Percentiles rank a stretch among this genome's conserved stretches.
phyloP scores from a whole-genome alignment of 1,140 invertebrate genomes.

The Myzus persicae region DNA sequence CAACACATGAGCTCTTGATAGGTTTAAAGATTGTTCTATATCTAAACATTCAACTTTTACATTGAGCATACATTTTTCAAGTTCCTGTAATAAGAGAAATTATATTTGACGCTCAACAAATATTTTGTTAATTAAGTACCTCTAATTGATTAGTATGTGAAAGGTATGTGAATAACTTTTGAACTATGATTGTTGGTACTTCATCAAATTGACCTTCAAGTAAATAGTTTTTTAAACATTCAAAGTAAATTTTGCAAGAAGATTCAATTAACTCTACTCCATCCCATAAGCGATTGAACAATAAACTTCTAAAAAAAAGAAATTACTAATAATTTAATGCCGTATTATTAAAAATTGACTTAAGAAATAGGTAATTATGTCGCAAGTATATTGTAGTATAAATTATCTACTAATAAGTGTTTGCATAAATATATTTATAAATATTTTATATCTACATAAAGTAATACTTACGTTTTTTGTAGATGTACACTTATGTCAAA shows the following conservation, averaged over 20 bases:
- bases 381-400: neutral
- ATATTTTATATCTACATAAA: neutral
- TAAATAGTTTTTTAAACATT: conserved; percentile 67
- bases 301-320: conserved; percentile 64
- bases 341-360: neutral
- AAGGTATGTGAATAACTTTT: conserved; percentile 72
- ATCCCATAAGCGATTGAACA: conserved; percentile 69
- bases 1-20: conserved; percentile 80
- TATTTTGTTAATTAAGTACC: conserved; percentile 60
- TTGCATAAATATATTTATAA: neutral
- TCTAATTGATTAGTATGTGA: conserved; percentile 67
- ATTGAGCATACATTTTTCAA: conserved; percentile 84
- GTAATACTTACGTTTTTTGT: conserved; percentile 60
- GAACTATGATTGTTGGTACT: conserved; percentile 73
- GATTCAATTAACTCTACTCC: conserved; percentile 65
- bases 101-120: neutral
- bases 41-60: conserved; percentile 86
- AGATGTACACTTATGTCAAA: conserved; percentile 62
- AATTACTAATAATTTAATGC: neutral
- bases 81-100: conserved; percentile 65
- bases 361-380: neutral
- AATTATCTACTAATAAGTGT: neutral
- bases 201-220: conserved; percentile 67
- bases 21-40: conserved; percentile 84
- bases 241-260: conserved; percentile 66